Evolutionary conservation across 2,113 vertebrate genomes (phyloP).

Genomic region (Oreocharis arfaki): DNA sequence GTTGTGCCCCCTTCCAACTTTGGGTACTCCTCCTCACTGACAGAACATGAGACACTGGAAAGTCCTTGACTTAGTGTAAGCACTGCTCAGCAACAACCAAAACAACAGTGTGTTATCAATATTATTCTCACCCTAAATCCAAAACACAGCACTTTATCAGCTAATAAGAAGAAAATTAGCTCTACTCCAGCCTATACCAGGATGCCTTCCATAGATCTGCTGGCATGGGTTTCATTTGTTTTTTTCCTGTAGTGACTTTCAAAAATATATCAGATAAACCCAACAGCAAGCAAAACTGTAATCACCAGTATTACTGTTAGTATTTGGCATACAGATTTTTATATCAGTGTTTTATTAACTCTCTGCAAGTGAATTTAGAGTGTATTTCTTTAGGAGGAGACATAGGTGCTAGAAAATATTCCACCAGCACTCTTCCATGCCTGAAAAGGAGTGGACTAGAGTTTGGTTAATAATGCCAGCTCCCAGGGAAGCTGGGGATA

Average conservation of each 20-base stretch:
- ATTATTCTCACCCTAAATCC: background rate
- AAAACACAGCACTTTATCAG: background rate
- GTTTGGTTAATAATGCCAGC: background rate
- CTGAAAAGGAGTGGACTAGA: background rate
- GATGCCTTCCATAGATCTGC: background rate
- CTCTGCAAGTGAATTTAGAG: background rate
- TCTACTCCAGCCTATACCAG: background rate
- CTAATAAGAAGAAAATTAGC: background rate
- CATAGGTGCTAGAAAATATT: background rate
- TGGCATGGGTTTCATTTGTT: background rate
- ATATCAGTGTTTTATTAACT: background rate
- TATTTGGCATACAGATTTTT: background rate
- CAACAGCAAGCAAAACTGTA: background rate
- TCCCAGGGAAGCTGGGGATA: background rate
- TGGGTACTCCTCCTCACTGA: background rate
- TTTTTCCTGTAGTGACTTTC: background rate
- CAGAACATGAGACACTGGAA: background rate
- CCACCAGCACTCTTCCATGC: background rate
- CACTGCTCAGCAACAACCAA: background rate
- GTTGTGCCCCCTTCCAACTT: background rate
- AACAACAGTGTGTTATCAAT: background rate
- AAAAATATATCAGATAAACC: background rate
- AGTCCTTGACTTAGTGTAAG: background rate
- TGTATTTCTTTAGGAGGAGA: background rate
- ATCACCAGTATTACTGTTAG: background rate